These are phyloP conservation scores for Scaptomyza hsui DNA, from an alignment of 1,140 invertebrate genomes.

Conservation along the genomic window DNA sequence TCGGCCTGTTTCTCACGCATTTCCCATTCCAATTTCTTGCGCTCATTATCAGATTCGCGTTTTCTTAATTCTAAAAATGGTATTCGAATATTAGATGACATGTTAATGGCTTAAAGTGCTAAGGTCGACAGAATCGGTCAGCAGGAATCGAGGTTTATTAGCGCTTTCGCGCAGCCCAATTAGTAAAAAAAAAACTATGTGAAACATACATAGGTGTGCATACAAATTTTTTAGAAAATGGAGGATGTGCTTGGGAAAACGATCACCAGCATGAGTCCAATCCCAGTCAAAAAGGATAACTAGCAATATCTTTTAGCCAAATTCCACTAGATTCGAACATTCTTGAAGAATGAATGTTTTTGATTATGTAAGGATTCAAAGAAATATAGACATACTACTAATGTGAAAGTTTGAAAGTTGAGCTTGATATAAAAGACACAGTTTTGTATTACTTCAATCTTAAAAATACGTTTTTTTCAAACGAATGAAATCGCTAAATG, in stretches of 20 bases:
- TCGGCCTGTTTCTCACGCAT: slow-evolving; percentile 93
- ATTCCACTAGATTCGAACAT: too few relatives aligned
- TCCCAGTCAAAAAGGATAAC: background rate
- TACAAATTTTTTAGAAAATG: background rate
- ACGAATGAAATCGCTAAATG: too few relatives aligned
- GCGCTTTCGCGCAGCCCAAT: background rate
- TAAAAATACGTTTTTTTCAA: too few relatives aligned
- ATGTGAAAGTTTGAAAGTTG: too few relatives aligned
- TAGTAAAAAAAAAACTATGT: background rate
- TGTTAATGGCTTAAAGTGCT: background rate
- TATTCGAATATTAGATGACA: slow-evolving; percentile 21
- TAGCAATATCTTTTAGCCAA: too few relatives aligned
- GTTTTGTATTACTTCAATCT: too few relatives aligned
- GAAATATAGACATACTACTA: too few relatives aligned
- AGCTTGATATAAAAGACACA: too few relatives aligned
- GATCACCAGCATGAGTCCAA: background rate
- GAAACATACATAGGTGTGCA: too few relatives aligned
- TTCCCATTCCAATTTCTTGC: slow-evolving; percentile 94
- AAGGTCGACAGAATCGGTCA: too few relatives aligned
- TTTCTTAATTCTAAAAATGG: slow-evolving; percentile 89
- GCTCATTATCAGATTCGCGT: slow-evolving; percentile 93
- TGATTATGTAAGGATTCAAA: too few relatives aligned
- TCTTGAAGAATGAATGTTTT: too few relatives aligned
- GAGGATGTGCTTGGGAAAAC: background rate
- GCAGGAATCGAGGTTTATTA: background rate